phyloP scores from a whole-genome alignment of 2,113 vertebrate species.

The Conger conger region DNA sequence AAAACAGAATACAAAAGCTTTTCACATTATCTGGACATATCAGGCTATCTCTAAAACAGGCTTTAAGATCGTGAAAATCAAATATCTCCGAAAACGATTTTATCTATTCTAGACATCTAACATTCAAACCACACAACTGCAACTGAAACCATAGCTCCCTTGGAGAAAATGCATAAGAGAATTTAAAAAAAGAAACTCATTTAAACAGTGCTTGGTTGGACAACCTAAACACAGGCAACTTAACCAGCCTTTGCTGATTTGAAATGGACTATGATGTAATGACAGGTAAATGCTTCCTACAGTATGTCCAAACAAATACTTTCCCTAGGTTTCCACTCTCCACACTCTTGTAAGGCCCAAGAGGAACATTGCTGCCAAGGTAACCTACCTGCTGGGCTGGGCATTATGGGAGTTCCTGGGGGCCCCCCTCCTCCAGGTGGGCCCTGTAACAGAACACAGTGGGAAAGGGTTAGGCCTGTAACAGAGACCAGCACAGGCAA shows the following conservation, averaged over 20 bases:
- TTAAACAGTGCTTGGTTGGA: neutral
- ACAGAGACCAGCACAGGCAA: neutral
- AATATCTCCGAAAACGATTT: neutral
- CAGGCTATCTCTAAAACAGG: neutral
- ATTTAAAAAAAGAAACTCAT: neutral
- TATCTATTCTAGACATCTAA: neutral
- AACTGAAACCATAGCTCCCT: neutral
- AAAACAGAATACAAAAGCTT: too few species aligned
- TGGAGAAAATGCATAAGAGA: neutral
- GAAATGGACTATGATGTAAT: neutral
- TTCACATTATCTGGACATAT: too few species aligned
- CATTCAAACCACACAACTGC: neutral
- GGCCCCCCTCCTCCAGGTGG: constrained; percentile 94
- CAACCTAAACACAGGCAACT: neutral
- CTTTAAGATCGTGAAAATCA: too few species aligned
- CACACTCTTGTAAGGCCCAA: neutral
- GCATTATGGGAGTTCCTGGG: constrained; percentile 98
- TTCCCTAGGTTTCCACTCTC: neutral
- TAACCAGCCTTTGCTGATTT: neutral
- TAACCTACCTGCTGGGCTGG: constrained; percentile 91
- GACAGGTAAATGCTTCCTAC: neutral
- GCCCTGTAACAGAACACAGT: constrained; percentile 67
- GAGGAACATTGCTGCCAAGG: neutral
- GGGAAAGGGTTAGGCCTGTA: neutral
- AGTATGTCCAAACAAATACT: neutral